Base-by-base conservation (phyloP, 2,797 vertebrate genomes). In the Sebastes taczanowskii region DNA sequence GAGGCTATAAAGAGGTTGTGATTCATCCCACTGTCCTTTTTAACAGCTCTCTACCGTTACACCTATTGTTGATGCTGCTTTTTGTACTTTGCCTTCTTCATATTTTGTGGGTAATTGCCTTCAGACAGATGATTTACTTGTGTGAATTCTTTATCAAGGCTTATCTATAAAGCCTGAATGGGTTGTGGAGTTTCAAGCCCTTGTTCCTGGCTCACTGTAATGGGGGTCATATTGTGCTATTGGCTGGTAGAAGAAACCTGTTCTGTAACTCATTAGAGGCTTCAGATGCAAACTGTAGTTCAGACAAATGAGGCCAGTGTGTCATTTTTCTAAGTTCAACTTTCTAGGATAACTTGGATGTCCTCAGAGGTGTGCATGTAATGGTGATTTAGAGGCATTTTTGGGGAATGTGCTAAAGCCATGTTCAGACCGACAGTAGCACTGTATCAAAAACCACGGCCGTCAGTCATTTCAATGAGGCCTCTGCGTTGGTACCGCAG, bases 261-360 rank as follows among this genome's bases (percentile, higher is more conserved):
- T 64, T 87, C 83, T 80, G 59, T 74, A 86, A 81, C 74, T 86
- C 78, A 86, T 90, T 80, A 82, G 74, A 60, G 85, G 65, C 35
- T 85, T 86, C 34, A 83, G 78, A 85, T 81, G 78, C 84, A 80
- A 74, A 85, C 77, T 77, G 71, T 78, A 74, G 75, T 89, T 84
- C 76, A 91, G 86, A 85, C 75, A 86, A 91, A 92, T 85, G 73
- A 86, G 89, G 89, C 86, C 76, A 84, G 77, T 91, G 87, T 91
- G 91, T 89, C 82, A 87, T 84, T 90, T 90, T 87, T 71, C 62
- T 68, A 53, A 77, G 69, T 85, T 86, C 59, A 73, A 78, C 81
- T 88, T 90, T 90, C 85, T 65, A 87, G 78, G 85, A 89, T 89
- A 84, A 69, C 70, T 66, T 67, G 32, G 67, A 77, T 83, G 69